Evolutionary conservation across 2,888 invertebrate species (phyloP), one percentile per base, ranked within the genome.

Genomic region (Toxonevra muliebris): DNA sequence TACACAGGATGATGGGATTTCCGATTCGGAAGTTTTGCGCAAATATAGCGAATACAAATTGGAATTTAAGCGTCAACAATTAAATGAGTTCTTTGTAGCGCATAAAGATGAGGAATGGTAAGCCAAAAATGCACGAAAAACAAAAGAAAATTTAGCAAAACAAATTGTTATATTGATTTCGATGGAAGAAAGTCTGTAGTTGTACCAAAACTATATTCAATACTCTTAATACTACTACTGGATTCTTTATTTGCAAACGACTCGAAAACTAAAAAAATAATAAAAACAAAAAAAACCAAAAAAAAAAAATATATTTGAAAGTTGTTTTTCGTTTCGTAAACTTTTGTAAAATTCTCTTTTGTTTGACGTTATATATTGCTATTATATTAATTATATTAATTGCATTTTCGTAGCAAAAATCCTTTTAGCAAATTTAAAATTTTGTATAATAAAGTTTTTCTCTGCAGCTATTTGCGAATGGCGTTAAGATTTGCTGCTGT

Each of bases 71-170:
- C 89, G 96, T 64, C 96, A 97, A 83, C 98, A 98, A 85, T 90
- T 98, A 66, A 97, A 97, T 87, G 97, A 98, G 85, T 99, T 99
- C 88, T 99, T 99, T 87, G 93, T 98, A 78, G 93, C 95, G 57
- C 99, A 99, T 88, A 99, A 99, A 87, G 98, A 99, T 81, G 98
- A 99, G 86, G 99, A 99, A 92, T 99, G 99, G 99, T 98, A 90
- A 88, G 93, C 50, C 19, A 17, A 17, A 48, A 50, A 57, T 43
- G 43, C 41, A 15, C 52, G 45, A 30, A 30, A 30, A 30, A 30
- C 59, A 58, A 70, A 67, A 65, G 54, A 64, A 71, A 66, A 68
- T 64, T 65, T 69, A 65, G 65, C 69, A 61, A 65, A 12, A 55
- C 64, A 57, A 50, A 50, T 57, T 57, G 57, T 41, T 57, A 30